Evolutionary conservation across 1,140 invertebrate genomes (phyloP), one percentile per base, ranked within the genome.

Genomic region (Theocolax elegans): DNA sequence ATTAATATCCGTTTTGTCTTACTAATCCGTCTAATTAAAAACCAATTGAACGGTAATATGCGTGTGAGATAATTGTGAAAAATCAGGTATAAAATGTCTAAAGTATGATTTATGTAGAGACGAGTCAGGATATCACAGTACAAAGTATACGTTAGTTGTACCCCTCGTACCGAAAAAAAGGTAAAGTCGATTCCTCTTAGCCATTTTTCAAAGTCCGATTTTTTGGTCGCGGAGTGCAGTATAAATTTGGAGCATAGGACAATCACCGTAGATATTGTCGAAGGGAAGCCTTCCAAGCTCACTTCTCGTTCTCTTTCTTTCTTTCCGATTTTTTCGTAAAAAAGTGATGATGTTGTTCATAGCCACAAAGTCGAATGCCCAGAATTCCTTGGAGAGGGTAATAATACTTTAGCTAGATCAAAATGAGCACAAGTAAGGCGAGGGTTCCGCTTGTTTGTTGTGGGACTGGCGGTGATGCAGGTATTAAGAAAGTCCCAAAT

Each of bases 381-480:
- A 1, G 35, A 51, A 65, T 40, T 42, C 49, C 17, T 25, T 13
- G 19, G 19, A 40, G 21, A 21, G 29, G 31, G 21, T 65, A 65
- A 65, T 53, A 65, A 65, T 54, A 54, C 19, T 21, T 51, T n/a
- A 49, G 21, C 35, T 40, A 2, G 6, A 54, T 51, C 35, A 21
- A 54, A 40, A 51, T 51, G 44, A 38, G 9, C 49, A 17, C 10
- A 40, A 65, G 56, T 17, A 17, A 9, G 19, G 48, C 21, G 48
- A 65, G 35, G 49, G 40, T 66, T 56, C 27, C 38, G 51, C 38
- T 56, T 31, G 51, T 46, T 66, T 48, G 40, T 48, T 56, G 51
- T 66, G 40, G 10, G 21, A 7, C 9, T 15, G 23, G 21, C 35
- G n/a, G 8, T 19, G 48, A 9, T 21, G 15, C 29, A 64, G 48